phyloP scores from a whole-genome alignment of 2,797 vertebrate genomes.

The Varecia variegata region DNA sequence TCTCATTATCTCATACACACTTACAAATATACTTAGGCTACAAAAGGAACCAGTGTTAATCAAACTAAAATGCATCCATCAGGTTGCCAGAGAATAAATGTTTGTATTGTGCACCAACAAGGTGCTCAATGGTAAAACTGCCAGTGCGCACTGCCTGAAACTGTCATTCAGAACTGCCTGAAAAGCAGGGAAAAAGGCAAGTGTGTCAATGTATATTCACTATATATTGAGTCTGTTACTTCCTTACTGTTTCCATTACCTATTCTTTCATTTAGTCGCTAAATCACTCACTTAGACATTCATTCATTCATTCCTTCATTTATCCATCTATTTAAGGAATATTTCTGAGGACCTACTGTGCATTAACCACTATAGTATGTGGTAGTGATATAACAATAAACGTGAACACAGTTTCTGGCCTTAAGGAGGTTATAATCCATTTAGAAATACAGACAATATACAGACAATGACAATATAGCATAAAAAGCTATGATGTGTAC shows the following conservation, averaged over 20 bases:
- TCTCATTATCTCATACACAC: neutral
- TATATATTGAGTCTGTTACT: neutral
- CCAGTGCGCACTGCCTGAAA: neutral
- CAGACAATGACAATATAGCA: neutral
- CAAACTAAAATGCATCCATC: slow-evolving; percentile 6
- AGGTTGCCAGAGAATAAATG: neutral
- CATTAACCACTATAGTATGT: neutral
- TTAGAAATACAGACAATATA: neutral
- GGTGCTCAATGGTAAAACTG: neutral
- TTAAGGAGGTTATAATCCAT: neutral
- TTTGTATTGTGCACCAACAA: neutral
- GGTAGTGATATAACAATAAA: neutral
- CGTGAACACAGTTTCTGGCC: neutral
- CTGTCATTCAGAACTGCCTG: neutral
- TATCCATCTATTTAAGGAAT: neutral
- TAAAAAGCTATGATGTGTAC: neutral
- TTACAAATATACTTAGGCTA: neutral
- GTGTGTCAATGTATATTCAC: neutral
- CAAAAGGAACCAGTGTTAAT: neutral
- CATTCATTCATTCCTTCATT: neutral
- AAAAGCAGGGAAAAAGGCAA: neutral
- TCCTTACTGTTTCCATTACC: neutral
- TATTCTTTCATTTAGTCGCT: neutral
- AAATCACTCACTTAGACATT: neutral
- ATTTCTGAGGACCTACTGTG: neutral